Evolutionary conservation across 1,140 invertebrate genomes (phyloP).

Genomic region (Diachasmimorpha longicaudata): DNA sequence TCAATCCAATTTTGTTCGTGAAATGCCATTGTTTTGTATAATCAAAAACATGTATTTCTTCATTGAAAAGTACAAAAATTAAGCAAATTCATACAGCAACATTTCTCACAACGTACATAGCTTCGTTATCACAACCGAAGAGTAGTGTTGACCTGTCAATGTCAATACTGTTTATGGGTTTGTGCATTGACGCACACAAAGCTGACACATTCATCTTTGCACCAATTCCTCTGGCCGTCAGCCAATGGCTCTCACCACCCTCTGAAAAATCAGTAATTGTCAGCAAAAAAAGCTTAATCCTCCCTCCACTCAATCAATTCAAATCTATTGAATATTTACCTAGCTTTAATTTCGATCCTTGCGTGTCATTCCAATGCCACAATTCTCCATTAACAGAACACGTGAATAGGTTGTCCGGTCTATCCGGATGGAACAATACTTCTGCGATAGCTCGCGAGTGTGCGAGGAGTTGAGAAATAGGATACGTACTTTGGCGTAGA

Average conservation of each 20-base stretch:
- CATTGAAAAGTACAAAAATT: not conserved
- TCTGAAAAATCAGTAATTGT: constrained; percentile 36
- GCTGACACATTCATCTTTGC: constrained; percentile 75
- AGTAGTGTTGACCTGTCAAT: constrained; percentile 73
- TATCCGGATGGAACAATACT: constrained; percentile 82
- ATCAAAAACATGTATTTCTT: not conserved
- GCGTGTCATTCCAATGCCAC: constrained; percentile 81
- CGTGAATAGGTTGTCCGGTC: constrained; percentile 83
- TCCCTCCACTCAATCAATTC: no score
- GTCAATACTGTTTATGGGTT: constrained; percentile 81
- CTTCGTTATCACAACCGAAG: constrained; percentile 85
- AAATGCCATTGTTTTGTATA: not conserved
- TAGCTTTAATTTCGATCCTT: constrained; percentile 53
- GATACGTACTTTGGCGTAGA: constrained; percentile 79
- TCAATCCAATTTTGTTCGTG: not conserved
- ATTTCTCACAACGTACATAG: constrained; percentile 77
- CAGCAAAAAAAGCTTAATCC: no score
- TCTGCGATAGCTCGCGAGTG: constrained; percentile 79
- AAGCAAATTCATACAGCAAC: constrained; percentile 44
- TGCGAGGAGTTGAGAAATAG: constrained; percentile 79
- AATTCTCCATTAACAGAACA: constrained; percentile 81
- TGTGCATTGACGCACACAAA: constrained; percentile 72
- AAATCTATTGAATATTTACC: constrained; percentile 35
- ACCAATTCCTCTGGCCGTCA: constrained; percentile 70
- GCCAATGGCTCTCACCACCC: constrained; percentile 67